Evolutionary conservation across 2,888 invertebrate genomes (phyloP).

Genomic region (Drosophila yooni): DNA sequence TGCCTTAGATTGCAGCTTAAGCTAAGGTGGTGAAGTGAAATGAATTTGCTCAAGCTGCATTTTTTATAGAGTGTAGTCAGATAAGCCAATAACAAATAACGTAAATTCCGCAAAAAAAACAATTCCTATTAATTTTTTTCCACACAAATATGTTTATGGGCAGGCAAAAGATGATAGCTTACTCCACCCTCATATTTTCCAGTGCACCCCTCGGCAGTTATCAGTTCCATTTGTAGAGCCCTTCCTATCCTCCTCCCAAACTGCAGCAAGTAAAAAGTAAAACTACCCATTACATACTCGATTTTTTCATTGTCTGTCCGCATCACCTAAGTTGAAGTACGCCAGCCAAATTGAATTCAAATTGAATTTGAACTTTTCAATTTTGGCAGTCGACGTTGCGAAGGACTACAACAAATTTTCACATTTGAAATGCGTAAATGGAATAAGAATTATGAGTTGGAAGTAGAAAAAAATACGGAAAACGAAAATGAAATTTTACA

Average conservation of each 20-base stretch:
- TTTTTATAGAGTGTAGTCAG: neutral
- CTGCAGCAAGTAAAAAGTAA: constrained; percentile 24
- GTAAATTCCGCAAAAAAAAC: constrained; percentile 5
- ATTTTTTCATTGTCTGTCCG: constrained; percentile 59
- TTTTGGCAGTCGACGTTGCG: constrained; percentile 61
- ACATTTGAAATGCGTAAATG: constrained; percentile 74
- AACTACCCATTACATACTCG: constrained; percentile 67
- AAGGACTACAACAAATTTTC: constrained; percentile 39
- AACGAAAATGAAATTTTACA: constrained; percentile 73
- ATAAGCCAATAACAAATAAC: neutral
- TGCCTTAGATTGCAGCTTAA: neutral
- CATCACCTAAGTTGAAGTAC: constrained; percentile 42
- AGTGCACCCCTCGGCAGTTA: constrained; percentile 7
- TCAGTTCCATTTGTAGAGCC: neutral
- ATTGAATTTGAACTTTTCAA: constrained; percentile 85
- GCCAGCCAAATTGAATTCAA: constrained; percentile 84
- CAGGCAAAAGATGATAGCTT: neutral
- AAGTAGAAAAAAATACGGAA: constrained; percentile 27
- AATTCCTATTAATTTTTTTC: constrained; percentile 3
- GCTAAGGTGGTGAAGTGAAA: neutral
- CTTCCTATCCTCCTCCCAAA: neutral
- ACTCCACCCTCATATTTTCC: neutral
- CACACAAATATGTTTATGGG: neutral
- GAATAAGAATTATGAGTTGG: constrained; percentile 73
- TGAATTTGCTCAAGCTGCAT: neutral